Evolutionary conservation across 2,888 invertebrate species (phyloP).

Genomic region (Crematogaster levior): DNA sequence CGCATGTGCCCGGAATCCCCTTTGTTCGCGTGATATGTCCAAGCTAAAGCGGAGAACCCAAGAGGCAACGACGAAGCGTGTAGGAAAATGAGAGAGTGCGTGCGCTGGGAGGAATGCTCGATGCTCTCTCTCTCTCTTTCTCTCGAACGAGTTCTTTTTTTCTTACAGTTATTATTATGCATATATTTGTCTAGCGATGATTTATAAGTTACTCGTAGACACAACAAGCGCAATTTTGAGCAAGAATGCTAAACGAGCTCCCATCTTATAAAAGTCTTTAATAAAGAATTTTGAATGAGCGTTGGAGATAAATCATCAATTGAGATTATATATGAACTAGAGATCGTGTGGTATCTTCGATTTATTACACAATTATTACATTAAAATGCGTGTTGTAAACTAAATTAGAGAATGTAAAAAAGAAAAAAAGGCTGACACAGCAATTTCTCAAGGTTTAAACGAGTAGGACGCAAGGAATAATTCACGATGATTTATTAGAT

Average conservation of each 20-base stretch:
- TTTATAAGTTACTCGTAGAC: conserved; percentile 27
- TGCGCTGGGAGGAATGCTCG: conserved; percentile 47
- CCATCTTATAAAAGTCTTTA: background rate
- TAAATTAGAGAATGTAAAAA: too few relatives aligned
- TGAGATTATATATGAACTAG: background rate
- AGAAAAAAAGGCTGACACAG: background rate
- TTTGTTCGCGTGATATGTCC: conserved; percentile 79
- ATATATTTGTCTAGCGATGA: conserved; percentile 64
- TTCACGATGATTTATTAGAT: conserved; percentile 5
- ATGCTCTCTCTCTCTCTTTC: too few relatives aligned
- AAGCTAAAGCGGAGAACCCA: conserved; percentile 53
- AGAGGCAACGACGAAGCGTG: conserved; percentile 35
- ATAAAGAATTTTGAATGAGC: background rate
- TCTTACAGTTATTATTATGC: conserved; percentile 81
- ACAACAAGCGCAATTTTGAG: conserved; percentile 1
- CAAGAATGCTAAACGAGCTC: background rate
- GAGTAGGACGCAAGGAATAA: background rate
- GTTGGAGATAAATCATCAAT: background rate
- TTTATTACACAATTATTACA: background rate
- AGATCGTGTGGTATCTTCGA: background rate
- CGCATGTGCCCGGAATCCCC: conserved; percentile 82
- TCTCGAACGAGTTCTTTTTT: conserved; percentile 82
- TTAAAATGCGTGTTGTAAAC: background rate
- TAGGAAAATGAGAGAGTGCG: conserved; percentile 36
- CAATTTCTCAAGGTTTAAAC: background rate